Percentiles rank a stretch among this genome's conserved stretches.
These are phyloP conservation scores for Zophobas atratus DNA, from an alignment of 1,140 invertebrate species.

Conservation along the genomic window DNA sequence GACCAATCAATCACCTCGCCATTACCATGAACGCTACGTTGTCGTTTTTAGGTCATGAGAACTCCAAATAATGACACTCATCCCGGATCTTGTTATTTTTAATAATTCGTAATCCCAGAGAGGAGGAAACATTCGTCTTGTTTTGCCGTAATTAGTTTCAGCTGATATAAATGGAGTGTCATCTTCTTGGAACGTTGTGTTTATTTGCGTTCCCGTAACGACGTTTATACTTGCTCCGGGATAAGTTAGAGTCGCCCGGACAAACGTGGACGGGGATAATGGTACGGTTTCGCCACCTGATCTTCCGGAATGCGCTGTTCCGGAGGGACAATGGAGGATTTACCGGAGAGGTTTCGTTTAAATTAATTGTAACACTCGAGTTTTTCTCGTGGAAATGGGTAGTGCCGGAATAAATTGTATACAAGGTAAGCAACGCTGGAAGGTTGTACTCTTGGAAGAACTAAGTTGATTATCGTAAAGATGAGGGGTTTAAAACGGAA, in stretches of 20 bases:
- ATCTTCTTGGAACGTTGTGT: slow-evolving; percentile 8
- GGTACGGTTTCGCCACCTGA: slow-evolving; percentile 20
- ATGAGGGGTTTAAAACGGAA: no score
- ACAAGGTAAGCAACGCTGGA: not conserved
- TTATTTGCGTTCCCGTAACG: slow-evolving; percentile 20
- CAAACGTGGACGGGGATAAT: slow-evolving; percentile 11
- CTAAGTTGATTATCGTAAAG: no score
- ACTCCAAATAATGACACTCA: slow-evolving; percentile 12
- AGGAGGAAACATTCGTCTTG: slow-evolving; percentile 22
- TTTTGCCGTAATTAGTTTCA: slow-evolving; percentile 29
- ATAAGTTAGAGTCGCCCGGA: slow-evolving; percentile 5
- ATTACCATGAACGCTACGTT: not conserved
- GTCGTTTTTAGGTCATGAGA: slow-evolving; percentile 30
- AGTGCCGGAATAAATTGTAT: not conserved
- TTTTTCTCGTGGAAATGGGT: slow-evolving; percentile 7
- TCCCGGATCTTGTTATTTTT: slow-evolving; percentile 4
- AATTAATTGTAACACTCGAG: slow-evolving; percentile 18
- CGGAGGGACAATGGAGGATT: slow-evolving; percentile 16
- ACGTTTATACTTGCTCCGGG: slow-evolving; percentile 12
- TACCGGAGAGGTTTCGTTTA: slow-evolving; percentile 5
- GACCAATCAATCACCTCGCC: not conserved
- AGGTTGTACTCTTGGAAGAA: no score
- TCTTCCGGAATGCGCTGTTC: slow-evolving; percentile 11
- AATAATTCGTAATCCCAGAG: slow-evolving; percentile 23
- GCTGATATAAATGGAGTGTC: slow-evolving; percentile 33